phyloP scores from a whole-genome alignment of 2,888 invertebrate species.

The Zootermopsis nevadensis region DNA sequence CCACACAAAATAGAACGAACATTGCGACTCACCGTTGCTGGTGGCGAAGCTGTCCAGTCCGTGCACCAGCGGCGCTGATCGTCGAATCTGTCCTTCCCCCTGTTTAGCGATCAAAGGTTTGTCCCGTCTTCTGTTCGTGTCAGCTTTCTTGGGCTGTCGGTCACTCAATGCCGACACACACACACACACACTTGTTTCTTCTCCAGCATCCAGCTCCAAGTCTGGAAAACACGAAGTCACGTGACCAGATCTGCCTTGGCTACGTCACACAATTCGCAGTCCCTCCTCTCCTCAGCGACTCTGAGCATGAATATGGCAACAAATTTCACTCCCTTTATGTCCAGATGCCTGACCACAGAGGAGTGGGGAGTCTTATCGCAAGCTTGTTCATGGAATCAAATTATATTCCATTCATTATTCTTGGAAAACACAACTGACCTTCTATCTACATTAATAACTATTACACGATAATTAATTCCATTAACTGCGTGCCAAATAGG shows the following conservation, averaged over 20 bases:
- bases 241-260: constrained; percentile 1
- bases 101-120: neutral
- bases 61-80: neutral
- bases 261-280: constrained; percentile 12
- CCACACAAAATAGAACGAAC: neutral
- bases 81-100: neutral
- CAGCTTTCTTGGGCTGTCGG: constrained; percentile 24
- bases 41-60: neutral
- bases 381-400: neutral
- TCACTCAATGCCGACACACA: constrained; percentile 23
- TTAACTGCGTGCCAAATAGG: no score
- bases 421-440: neutral
- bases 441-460: neutral
- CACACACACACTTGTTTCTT: constrained; percentile 26
- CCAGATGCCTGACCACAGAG: neutral
- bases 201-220: constrained; percentile 42
- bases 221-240: constrained; percentile 36
- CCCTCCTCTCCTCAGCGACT: neutral
- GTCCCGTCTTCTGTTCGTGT: neutral
- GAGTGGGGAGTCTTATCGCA: neutral
- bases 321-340: constrained; percentile 31
- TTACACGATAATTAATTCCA: neutral
- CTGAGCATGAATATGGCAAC: neutral
- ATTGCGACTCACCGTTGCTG: neutral
- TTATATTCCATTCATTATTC: neutral